Evolutionary conservation across 2,888 invertebrate species (phyloP).

Genomic region (Villa cingulata): DNA sequence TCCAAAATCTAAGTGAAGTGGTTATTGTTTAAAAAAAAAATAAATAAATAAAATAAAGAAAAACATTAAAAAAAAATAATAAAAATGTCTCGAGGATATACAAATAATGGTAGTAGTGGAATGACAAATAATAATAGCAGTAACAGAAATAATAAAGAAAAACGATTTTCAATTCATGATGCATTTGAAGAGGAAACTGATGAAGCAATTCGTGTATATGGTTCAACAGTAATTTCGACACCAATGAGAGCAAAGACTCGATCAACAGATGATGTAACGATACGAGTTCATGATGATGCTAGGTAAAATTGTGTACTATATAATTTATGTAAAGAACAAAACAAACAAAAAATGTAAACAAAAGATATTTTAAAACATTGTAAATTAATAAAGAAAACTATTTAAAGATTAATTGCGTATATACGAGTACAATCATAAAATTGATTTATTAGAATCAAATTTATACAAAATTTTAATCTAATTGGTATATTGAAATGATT

Average conservation of each 20-base stretch:
- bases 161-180: conserved; percentile 69
- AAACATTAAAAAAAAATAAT: background rate
- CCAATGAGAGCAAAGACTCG: conserved; percentile 46
- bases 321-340: too few species aligned
- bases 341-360: too few species aligned
- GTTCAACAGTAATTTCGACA: conserved; percentile 58
- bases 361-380: too few species aligned
- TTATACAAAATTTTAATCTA: too few species aligned
- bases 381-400: too few species aligned
- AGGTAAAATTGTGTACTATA: conserved; percentile 27
- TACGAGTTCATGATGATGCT: conserved; percentile 37
- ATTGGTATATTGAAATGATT: too few species aligned
- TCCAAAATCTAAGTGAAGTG: background rate
- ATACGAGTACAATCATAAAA: too few species aligned
- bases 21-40: background rate
- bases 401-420: too few species aligned
- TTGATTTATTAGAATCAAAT: too few species aligned
- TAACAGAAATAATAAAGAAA: conserved; percentile 33
- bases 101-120: conserved; percentile 24
- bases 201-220: conserved; percentile 69
- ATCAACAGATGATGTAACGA: conserved; percentile 41
- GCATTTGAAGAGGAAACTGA: conserved; percentile 77
- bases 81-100: conserved; percentile 41
- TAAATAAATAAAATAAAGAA: background rate
- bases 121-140: background rate